A percentile compares a stretch with the other conserved stretches of the same genome.
These are phyloP conservation scores for Sylvicola cinctus DNA, from an alignment of 2,888 invertebrate species.

Conservation along the genomic window DNA sequence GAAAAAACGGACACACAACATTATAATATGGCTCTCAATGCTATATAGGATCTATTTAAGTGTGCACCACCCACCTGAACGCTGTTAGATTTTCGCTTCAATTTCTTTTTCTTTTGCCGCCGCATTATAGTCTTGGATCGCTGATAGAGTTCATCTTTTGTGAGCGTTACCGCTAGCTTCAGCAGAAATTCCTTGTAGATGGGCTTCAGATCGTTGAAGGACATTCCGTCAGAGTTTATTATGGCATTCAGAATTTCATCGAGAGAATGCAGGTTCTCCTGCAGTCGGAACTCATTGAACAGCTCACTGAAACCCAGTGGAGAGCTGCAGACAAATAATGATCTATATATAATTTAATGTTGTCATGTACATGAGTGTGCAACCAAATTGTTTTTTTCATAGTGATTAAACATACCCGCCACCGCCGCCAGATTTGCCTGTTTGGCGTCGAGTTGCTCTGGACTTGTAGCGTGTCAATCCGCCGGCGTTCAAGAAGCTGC, in stretches of 20 bases:
- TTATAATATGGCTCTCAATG: too few species aligned
- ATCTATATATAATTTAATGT: not conserved
- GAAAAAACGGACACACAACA: too few species aligned
- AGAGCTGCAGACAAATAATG: constrained; percentile 33
- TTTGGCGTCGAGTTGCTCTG: constrained; percentile 21
- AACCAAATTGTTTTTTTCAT: not conserved
- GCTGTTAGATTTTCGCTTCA: constrained; percentile 31
- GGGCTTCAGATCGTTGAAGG: constrained; percentile 78
- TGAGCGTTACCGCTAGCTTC: constrained; percentile 69
- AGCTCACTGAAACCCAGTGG: constrained; percentile 72
- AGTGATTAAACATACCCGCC: constrained; percentile 27
- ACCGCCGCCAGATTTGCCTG: constrained; percentile 15
- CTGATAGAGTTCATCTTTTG: constrained; percentile 81
- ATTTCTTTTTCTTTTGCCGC: constrained; percentile 51
- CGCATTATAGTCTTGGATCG: constrained; percentile 79
- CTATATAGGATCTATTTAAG: too few species aligned
- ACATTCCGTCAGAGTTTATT: constrained; percentile 82
- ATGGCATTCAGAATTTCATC: constrained; percentile 76
- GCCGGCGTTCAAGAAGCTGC: constrained; percentile 67
- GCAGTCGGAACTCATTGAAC: constrained; percentile 69
- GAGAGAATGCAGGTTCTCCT: constrained; percentile 71
- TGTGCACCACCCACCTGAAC: constrained; percentile 19
- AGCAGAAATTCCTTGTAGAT: constrained; percentile 77
- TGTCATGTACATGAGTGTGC: not conserved
- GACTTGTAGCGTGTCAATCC: constrained; percentile 58